These are phyloP conservation scores for Panurus biarmicus DNA, from an alignment of 2,113 vertebrate genomes.

Conservation along the genomic window DNA sequence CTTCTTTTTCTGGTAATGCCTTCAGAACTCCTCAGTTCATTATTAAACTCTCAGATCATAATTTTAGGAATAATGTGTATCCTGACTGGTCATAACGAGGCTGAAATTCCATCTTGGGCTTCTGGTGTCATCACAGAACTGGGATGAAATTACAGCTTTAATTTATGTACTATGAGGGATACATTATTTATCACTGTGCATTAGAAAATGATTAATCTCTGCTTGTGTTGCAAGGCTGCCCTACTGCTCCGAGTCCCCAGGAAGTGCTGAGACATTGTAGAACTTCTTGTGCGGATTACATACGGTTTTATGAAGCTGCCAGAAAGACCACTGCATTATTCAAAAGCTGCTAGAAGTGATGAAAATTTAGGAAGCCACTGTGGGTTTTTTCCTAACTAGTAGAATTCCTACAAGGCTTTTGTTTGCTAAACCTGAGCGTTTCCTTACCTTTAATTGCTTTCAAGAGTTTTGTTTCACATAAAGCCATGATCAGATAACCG, in stretches of 20 bases:
- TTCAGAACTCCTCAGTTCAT: conserved; percentile 50
- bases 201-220: conserved; percentile 65
- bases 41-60: conserved; percentile 13
- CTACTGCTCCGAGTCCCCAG: conserved; percentile 1
- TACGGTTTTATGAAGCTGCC: neutral
- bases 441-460: neutral
- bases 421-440: neutral
- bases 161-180: conserved; percentile 58
- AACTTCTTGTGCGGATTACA: neutral
- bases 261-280: conserved; percentile 44
- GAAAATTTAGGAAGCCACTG: conserved; percentile 4
- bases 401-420: neutral
- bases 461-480: neutral
- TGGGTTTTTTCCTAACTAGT: neutral
- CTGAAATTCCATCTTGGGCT: conserved; percentile 69
- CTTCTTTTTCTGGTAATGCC: conserved; percentile 27
- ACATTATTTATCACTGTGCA: conserved; percentile 65
- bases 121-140: conserved; percentile 59
- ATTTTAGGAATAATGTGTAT: neutral
- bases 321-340: conserved; percentile 6
- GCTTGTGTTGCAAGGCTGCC: conserved; percentile 34
- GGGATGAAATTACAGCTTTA: conserved; percentile 68
- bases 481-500: neutral
- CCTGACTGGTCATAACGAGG: conserved; percentile 46
- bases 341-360: conserved; percentile 6